phyloP scores from a whole-genome alignment of 2,888 invertebrate species.

The Hesperia comma region DNA sequence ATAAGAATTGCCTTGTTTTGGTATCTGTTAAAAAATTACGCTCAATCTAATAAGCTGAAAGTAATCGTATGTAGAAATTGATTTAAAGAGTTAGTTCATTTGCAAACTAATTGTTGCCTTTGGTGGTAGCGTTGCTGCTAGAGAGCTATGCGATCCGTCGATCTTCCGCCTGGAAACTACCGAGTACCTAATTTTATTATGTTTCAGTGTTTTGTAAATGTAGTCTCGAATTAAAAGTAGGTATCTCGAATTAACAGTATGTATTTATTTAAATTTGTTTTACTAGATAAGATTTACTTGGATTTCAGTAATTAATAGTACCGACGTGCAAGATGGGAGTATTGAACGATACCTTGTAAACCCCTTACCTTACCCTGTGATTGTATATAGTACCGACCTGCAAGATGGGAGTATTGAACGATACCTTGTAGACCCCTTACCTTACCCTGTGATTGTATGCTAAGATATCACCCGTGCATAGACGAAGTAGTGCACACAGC shows the following conservation, averaged over 20 bases:
- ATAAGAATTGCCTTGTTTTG: too few relatives aligned
- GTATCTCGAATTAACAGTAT: neutral
- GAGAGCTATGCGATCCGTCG: too few relatives aligned
- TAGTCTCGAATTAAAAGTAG: neutral
- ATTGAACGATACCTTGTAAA: neutral
- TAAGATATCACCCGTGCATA: conserved; percentile 24
- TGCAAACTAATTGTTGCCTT: too few relatives aligned
- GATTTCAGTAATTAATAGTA: neutral
- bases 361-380: conserved; percentile 6
- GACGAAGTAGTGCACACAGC: conserved; percentile 56
- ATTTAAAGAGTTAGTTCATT: too few relatives aligned
- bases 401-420: neutral
- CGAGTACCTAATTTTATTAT: too few relatives aligned
- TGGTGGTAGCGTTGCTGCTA: too few relatives aligned
- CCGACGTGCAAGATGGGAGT: neutral
- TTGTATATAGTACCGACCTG: conserved; percentile 10
- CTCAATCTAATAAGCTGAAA: too few relatives aligned
- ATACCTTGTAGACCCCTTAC: neutral
- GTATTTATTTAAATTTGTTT: neutral
- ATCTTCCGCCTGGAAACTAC: too few relatives aligned
- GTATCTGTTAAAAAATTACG: too few relatives aligned
- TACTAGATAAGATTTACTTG: neutral
- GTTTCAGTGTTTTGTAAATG: too few relatives aligned
- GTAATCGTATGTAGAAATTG: too few relatives aligned
- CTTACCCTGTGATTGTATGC: conserved; percentile 18